Evolutionary conservation across 2,113 vertebrate species (phyloP), one percentile per base, ranked within the genome.

Genomic region (Dicerorhinus sumatrensis): DNA sequence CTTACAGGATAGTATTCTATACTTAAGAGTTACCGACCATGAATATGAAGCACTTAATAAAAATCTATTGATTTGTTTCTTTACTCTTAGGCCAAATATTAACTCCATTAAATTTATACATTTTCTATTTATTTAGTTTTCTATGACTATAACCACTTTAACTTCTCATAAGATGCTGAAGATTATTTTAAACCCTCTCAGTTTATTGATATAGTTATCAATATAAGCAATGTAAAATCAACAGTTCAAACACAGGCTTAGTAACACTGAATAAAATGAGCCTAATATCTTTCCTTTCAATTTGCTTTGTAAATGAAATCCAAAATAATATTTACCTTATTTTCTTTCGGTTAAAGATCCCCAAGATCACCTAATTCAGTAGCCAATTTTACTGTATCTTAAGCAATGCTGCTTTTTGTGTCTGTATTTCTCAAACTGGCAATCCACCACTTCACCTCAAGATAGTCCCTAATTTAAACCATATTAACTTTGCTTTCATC

Each of bases 221-320:
- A 89, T 60, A 72, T 54, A 94, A 95, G 65, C 14, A 69, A 94
- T 10, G 4, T 70, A 75, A 97, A 94, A 62, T 70, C 51, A 92
- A 83, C 13, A 56, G 72, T 72, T 80, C 87, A 96, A 72, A 91
- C 25, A 81, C 5, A 87, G n/a, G 3, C 70, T 79, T 48, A 70
- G 14, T 6, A 95, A 80, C 21, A 92, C 9, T 54, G 33, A 51
- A 65, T 73, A 96, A 87, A 89, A 56, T 13, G 42, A 69, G 56
- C 4, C 16, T 62, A 51, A 8, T 36, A 56, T 33, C 39, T 91
- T 91, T 77, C 23, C n/a, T 87, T 90, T 56, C 58, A 85, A 85
- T 63, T 65, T 31, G 77, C 51, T 91, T 83, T 82, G 51, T 46
- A 90, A 91, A 92, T 65, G 3, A 92, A 97, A 96, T 91, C 25